A percentile compares a stretch with the other conserved stretches of the same genome.
These are phyloP conservation scores for Epinephelus cyanopodus DNA, from an alignment of 2,113 vertebrate species.

Conservation along the genomic window DNA sequence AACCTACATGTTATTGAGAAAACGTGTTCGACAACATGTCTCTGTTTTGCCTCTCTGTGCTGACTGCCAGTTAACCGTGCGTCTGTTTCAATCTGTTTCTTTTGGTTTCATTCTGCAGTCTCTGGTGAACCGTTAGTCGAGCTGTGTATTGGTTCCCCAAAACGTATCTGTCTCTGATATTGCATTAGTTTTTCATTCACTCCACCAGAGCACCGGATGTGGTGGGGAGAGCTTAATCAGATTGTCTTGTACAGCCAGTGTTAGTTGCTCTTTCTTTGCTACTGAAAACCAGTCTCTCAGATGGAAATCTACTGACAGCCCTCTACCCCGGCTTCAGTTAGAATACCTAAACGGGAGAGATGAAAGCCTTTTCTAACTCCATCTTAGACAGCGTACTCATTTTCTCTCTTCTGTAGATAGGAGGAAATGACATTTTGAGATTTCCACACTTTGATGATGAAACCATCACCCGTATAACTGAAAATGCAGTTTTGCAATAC, in stretches of 20 bases:
- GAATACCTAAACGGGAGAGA: not conserved
- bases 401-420: not conserved
- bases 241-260: not conserved
- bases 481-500: not conserved
- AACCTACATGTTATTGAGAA: conserved; percentile 3
- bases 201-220: not conserved
- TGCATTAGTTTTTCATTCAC: conserved; percentile 25
- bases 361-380: not conserved
- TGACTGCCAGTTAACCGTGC: conserved; percentile 13
- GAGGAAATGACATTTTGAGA: conserved; percentile 22
- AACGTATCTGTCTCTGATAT: conserved; percentile 2
- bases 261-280: conserved; percentile 1
- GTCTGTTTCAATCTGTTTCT: conserved; percentile 6
- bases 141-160: conserved; percentile 13
- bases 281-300: not conserved
- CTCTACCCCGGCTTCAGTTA: not conserved
- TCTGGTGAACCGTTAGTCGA: not conserved
- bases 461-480: not conserved
- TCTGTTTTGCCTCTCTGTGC: conserved; percentile 48
- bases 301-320: not conserved
- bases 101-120: conserved; percentile 3
- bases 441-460: not conserved
- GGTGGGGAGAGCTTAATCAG: conserved; percentile 13
- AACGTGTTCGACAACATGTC: not conserved
- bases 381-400: not conserved